Evolutionary conservation across 2,888 invertebrate genomes (phyloP), one percentile per base, ranked within the genome.

Genomic region (Marronus borbonicus): DNA sequence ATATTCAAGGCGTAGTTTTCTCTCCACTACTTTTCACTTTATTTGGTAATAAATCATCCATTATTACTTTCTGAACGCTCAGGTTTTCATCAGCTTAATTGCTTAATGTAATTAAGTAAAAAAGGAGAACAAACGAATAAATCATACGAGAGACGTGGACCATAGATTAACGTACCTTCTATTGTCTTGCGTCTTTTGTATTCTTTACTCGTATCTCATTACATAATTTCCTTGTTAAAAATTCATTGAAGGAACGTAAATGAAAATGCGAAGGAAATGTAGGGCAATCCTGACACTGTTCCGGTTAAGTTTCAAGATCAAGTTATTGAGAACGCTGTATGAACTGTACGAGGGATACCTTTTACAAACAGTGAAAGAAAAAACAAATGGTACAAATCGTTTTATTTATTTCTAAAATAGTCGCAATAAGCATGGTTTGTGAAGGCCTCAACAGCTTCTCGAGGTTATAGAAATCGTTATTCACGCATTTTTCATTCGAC

Each of bases 71-170:
- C 44, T 8, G 44, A 39, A 39, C 17, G 31, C 8, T 10, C 70
- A 62, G 65, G 70, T 70, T 77, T 77, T 77, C 77, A 77, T 77
- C 70, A 68, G 44, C 10, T 44, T 77, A 77, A 77, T 77, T 77
- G 64, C 77, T 31, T 62, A 77, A 77, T 72, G 64, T 77, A 77
- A 70, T 77, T 77, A 77, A 62, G 55, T 66, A 39, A 12, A 58
- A 72, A 39, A 36, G 28, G 36, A 17, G 12, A 72, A 55, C n/a
- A 4, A 55, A 55, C 5, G 20, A 24, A 36, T 39, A 31, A 65
- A 17, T 65, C 17, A 39, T 65, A 17, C 44, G 17, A 5, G 39
- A 36, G 65, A 39, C 28, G 14, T 28, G 14, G 10, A 24, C 62
- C 28, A 10, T 31, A 62, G 28, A 62, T 62, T 62, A 62, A 31